Evolutionary conservation across 2,113 vertebrate species (phyloP).

Genomic region (Chloropsis hardwickii): DNA sequence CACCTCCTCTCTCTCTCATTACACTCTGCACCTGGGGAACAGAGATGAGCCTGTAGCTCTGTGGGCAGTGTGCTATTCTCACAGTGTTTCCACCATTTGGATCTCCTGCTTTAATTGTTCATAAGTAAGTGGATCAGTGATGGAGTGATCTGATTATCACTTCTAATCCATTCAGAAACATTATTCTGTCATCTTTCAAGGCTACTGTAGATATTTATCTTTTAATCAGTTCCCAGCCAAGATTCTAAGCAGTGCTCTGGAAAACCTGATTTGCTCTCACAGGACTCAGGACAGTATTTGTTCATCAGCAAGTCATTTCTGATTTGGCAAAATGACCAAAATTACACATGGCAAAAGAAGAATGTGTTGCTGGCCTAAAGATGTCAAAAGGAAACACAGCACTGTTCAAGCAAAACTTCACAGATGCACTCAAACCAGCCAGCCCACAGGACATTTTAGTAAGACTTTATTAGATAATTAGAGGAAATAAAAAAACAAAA

Average conservation of each 20-base stretch:
- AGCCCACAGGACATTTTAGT: neutral
- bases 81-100: neutral
- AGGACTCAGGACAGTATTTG: neutral
- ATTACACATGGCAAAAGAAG: neutral
- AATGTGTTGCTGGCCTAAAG: neutral
- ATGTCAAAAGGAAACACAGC: neutral
- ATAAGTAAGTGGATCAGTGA: neutral
- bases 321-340: neutral
- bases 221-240: neutral
- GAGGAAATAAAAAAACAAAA: neutral
- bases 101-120: neutral
- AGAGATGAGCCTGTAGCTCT: neutral
- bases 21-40: rapidly evolving
- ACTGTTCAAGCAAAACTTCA: neutral
- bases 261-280: neutral
- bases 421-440: neutral
- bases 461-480: neutral
- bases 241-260: neutral
- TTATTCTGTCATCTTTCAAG: neutral
- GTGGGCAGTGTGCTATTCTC: neutral
- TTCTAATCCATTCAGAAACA: neutral
- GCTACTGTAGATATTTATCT: neutral
- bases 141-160: neutral
- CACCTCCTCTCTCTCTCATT: neutral
- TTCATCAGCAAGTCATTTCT: neutral